Evolutionary conservation across 1,140 invertebrate genomes (phyloP), one percentile per base, ranked within the genome.

Genomic region (Cyrtorhinus lividipennis): DNA sequence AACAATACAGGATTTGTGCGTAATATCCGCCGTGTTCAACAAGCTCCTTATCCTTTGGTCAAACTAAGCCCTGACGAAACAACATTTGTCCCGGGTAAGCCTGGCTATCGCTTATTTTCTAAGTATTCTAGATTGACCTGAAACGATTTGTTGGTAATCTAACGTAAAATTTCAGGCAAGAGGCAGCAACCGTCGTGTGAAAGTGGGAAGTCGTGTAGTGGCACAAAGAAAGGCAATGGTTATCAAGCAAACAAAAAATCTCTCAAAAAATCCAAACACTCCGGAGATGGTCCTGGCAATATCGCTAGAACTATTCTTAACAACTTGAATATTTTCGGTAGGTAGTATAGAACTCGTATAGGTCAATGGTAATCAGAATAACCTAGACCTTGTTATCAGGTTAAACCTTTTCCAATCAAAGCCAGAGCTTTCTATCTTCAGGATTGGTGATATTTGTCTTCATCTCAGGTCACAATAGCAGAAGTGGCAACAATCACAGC

Each of bases 281-380:
- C 69, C 56, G 77, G 76, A 59, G 71, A 73, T 63, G 68, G 77
- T 62, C 66, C 81, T 15, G 75, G 83, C 1, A 86, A 86, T 70
- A 78, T 88, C 44, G 84, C 84, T 10, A 75, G 84, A 58, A 83
- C 86, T 66, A 87, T 89, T 69, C 72, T 88, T 64, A 85, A 83
- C 69, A 88, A 88, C 71, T 76, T 88, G 20, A 88, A 88, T 72
- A 88, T 88, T 71, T 89, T 89, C 72, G 80, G 85, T 79, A 75
- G 77, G 75, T 75, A 8, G 30, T 15, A 38, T 15, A 8, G 5
- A 38, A 38, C 15, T 38, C 30, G 5, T 38, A 38, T 8, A 8
- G 5, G 30, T n/a, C n/a, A n/a, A n/a, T n/a, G n/a, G n/a, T n/a
- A n/a, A n/a, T n/a, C n/a, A n/a, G n/a, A n/a, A n/a, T n/a, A n/a